Percentiles rank a stretch among this genome's conserved stretches.
These are phyloP conservation scores for Calyptomena viridis DNA, from an alignment of 2,113 vertebrate genomes.

Conservation along the genomic window DNA sequence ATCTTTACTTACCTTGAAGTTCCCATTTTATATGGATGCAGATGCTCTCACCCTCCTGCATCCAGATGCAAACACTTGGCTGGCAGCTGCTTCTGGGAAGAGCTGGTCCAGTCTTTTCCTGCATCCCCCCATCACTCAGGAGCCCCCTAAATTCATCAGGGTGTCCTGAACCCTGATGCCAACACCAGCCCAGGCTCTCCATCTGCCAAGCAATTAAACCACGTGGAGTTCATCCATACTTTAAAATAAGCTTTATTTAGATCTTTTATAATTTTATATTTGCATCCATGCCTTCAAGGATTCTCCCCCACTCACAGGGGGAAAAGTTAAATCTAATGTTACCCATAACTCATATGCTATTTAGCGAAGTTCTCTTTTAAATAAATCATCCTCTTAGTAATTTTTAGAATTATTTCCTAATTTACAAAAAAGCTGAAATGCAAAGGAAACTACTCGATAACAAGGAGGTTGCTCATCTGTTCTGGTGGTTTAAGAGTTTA, in stretches of 20 bases:
- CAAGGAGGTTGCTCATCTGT: conserved; percentile 56
- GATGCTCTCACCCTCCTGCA: background rate
- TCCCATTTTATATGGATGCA: fast-evolving
- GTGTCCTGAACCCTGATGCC: background rate
- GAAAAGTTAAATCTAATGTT: conserved; percentile 81
- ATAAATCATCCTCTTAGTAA: conserved; percentile 91
- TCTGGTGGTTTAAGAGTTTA: conserved; percentile 45
- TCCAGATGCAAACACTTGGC: fast-evolving
- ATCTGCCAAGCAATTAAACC: conserved; percentile 36
- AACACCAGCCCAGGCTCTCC: background rate
- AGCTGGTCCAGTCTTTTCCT: background rate
- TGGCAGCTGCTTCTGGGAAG: background rate
- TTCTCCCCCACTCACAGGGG: conserved; percentile 70
- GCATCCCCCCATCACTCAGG: background rate
- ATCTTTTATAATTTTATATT: conserved; percentile 86
- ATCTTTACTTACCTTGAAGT: background rate
- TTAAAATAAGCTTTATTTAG: conserved; percentile 99
- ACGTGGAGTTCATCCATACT: conserved; percentile 76
- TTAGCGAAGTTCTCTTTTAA: conserved; percentile 83
- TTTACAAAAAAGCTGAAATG: conserved; percentile 90
- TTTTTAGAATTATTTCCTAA: conserved; percentile 85
- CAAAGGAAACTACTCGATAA: conserved; percentile 78
- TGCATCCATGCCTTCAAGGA: conserved; percentile 92
- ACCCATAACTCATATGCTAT: conserved; percentile 83
- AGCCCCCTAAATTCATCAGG: background rate